Evolutionary conservation across 2,888 invertebrate genomes (phyloP).

Genomic region (Apomyelois bistriatella): DNA sequence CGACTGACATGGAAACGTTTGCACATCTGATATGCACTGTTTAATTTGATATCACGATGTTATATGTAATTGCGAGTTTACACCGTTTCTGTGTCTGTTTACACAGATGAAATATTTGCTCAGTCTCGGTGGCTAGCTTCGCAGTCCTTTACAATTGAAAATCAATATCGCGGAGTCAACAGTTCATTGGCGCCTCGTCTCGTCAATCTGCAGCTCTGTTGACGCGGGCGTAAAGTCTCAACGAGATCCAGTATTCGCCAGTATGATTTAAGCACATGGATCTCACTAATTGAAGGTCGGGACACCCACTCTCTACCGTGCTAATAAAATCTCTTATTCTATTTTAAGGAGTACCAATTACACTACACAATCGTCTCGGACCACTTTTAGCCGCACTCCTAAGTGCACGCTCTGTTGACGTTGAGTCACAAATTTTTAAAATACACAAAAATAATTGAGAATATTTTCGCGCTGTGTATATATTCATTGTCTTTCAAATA

Average conservation of each 20-base stretch:
- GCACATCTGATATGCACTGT: constrained; percentile 43
- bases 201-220: constrained; percentile 37
- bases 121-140: background rate
- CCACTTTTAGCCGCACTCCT: constrained; percentile 48
- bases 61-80: constrained; percentile 25
- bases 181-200: constrained; percentile 44
- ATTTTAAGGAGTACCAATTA: constrained; percentile 66
- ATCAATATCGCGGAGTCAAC: constrained; percentile 34
- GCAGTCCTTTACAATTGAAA: constrained; percentile 33
- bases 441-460: constrained; percentile 24
- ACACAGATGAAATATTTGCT: constrained; percentile 15
- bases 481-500: background rate
- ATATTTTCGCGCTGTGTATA: constrained; percentile 14
- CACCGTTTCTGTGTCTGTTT: too few species aligned
- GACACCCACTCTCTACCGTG: constrained; percentile 51
- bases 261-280: constrained; percentile 44
- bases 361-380: constrained; percentile 44
- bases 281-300: constrained; percentile 61
- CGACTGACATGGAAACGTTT: constrained; percentile 54
- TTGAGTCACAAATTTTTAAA: constrained; percentile 37
- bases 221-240: constrained; percentile 35
- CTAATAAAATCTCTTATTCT: constrained; percentile 55
- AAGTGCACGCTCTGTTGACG: constrained; percentile 33
- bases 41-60: constrained; percentile 39
- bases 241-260: constrained; percentile 45